Evolutionary conservation across 2,113 vertebrate species (phyloP).

Genomic region (Apeltes quadracus): DNA sequence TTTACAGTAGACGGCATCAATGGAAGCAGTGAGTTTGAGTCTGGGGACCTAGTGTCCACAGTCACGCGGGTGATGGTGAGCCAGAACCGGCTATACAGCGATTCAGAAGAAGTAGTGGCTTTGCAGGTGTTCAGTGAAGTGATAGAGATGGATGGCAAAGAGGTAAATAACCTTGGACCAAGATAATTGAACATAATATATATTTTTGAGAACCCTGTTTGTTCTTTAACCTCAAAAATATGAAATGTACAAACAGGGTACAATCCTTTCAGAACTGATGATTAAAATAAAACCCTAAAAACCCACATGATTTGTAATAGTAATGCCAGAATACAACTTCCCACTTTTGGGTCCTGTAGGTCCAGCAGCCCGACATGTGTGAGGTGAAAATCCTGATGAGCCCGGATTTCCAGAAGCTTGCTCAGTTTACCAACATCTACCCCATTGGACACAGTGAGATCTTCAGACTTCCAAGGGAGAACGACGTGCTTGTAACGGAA

Average conservation of each 20-base stretch:
- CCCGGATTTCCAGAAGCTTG: constrained; percentile 82
- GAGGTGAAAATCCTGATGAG: constrained; percentile 91
- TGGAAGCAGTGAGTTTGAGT: constrained; percentile 70
- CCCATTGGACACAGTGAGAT: constrained; percentile 89
- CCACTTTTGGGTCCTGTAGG: constrained; percentile 71
- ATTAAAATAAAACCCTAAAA: not conserved
- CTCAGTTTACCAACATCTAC: constrained; percentile 85
- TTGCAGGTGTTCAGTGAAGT: constrained; percentile 90
- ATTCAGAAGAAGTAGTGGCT: constrained; percentile 81
- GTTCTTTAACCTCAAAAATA: not conserved
- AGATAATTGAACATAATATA: not conserved
- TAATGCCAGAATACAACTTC: not conserved
- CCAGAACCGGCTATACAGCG: constrained; percentile 85
- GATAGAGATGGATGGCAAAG: constrained; percentile 88
- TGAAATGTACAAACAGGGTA: not conserved
- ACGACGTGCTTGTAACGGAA: constrained; percentile 86
- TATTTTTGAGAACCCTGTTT: not conserved
- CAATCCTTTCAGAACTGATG: not conserved
- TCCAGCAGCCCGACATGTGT: constrained; percentile 89
- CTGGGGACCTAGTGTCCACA: constrained; percentile 81
- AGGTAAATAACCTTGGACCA: constrained; percentile 76
- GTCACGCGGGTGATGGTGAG: constrained; percentile 90
- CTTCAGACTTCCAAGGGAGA: constrained; percentile 85
- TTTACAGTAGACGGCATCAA: constrained; percentile 81
- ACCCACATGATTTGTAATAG: not conserved